These are phyloP conservation scores for Scalopus aquaticus DNA, from an alignment of 2,113 vertebrate species.

Conservation along the genomic window DNA sequence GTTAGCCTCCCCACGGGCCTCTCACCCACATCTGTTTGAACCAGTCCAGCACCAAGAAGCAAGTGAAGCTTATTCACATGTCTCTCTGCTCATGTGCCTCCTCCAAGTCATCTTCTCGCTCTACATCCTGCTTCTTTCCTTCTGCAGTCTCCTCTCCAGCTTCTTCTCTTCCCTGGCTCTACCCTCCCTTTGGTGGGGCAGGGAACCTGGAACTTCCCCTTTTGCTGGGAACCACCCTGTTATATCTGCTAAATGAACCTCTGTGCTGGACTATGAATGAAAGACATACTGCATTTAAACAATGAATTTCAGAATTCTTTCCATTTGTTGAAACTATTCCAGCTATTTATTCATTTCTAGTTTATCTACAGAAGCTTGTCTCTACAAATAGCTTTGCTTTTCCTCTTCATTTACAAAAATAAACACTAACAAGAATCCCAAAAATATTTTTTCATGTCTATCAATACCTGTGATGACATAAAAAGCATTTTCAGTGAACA, in stretches of 20 bases:
- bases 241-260: rapidly evolving
- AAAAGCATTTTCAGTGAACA: constrained; percentile 66
- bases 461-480: not conserved
- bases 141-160: too few species aligned
- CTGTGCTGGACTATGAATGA: not conserved
- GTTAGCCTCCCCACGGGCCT: too few species aligned
- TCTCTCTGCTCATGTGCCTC: too few species aligned
- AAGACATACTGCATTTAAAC: not conserved
- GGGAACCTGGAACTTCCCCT: too few species aligned
- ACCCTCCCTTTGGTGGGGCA: too few species aligned
- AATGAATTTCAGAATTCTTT: not conserved
- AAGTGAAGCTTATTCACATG: too few species aligned
- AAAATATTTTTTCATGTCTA: constrained; percentile 63
- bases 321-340: not conserved
- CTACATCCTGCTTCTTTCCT: too few species aligned
- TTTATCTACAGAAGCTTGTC: not conserved
- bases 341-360: not conserved
- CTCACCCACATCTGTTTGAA: too few species aligned
- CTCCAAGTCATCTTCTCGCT: too few species aligned
- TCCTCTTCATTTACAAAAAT: not conserved
- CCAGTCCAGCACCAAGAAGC: too few species aligned
- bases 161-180: too few species aligned
- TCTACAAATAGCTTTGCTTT: not conserved
- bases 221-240: too few species aligned
- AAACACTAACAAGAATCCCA: constrained; percentile 64